phyloP scores from a whole-genome alignment of 2,888 invertebrate genomes.

The Pachydiplax longipennis region DNA sequence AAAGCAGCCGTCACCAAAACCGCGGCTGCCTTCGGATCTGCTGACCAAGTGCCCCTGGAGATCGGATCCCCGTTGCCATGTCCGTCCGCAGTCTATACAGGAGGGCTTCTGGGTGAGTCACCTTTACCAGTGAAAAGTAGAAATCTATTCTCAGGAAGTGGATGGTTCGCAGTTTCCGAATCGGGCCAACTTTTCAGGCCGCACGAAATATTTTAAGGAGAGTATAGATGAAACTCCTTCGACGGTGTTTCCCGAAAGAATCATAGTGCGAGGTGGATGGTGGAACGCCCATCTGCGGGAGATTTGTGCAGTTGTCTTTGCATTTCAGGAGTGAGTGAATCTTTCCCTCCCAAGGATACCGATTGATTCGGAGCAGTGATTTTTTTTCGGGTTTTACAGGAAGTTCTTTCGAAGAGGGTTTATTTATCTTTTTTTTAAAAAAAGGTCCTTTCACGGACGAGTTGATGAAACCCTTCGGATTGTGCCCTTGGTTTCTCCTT shows the following conservation, averaged over 20 bases:
- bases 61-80: conserved; percentile 47
- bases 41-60: conserved; percentile 22
- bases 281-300: not conserved
- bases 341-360: not conserved
- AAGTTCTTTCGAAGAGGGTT: not conserved
- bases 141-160: not conserved
- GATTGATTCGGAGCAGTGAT: not conserved
- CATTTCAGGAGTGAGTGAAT: not conserved
- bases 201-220: not conserved
- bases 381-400: not conserved
- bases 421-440: too few relatives aligned
- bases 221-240: not conserved
- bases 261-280: not conserved
- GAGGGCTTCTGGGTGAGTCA: conserved; percentile 52
- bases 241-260: not conserved
- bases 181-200: not conserved
- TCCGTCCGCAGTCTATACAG: conserved; percentile 51
- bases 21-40: conserved; percentile 29
- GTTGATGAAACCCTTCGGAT: not conserved
- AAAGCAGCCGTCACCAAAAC: conserved; percentile 35
- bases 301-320: not conserved
- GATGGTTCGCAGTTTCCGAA: not conserved
- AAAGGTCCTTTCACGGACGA: not conserved
- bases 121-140: not conserved
- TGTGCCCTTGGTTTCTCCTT: conserved; percentile 41